Conservation (phyloP, 1,140 invertebrate genomes). For the Aphidius ervi region DNA sequence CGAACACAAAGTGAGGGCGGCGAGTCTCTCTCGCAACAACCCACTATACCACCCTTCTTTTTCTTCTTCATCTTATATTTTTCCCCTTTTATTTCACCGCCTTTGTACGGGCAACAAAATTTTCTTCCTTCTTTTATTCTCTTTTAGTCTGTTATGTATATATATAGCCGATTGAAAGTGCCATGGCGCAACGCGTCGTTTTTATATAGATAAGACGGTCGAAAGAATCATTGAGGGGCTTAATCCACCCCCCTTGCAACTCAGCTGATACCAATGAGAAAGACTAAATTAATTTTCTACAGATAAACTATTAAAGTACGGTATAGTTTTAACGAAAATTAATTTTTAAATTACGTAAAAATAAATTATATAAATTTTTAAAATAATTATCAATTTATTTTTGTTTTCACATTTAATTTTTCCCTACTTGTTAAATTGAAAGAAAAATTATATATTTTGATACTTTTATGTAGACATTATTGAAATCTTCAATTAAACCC, state of each 20-base stretch:
- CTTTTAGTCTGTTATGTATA: no score
- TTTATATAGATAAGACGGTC: slow-evolving; percentile 8
- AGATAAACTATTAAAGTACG: slow-evolving; percentile 23
- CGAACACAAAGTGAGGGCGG: slow-evolving; percentile 13
- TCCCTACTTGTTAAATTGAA: no score
- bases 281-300: slow-evolving; percentile 22
- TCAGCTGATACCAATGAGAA: neutral
- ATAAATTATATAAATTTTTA: no score
- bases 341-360: no score
- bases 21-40: neutral
- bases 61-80: slow-evolving; percentile 4
- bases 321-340: no score
- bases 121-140: neutral
- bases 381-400: no score
- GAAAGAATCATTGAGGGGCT: slow-evolving; percentile 3
- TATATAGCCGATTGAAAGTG: neutral
- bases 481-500: no score
- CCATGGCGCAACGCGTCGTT: slow-evolving; percentile 6
- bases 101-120: neutral
- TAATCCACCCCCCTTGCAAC: slow-evolving; percentile 2
- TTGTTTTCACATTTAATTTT: no score
- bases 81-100: neutral
- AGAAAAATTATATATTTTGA: neutral
- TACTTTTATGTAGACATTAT: no score
- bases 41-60: slow-evolving; percentile 8